Conservation (phyloP, 1,140 invertebrate species). For the Drosophila takahashii region DNA sequence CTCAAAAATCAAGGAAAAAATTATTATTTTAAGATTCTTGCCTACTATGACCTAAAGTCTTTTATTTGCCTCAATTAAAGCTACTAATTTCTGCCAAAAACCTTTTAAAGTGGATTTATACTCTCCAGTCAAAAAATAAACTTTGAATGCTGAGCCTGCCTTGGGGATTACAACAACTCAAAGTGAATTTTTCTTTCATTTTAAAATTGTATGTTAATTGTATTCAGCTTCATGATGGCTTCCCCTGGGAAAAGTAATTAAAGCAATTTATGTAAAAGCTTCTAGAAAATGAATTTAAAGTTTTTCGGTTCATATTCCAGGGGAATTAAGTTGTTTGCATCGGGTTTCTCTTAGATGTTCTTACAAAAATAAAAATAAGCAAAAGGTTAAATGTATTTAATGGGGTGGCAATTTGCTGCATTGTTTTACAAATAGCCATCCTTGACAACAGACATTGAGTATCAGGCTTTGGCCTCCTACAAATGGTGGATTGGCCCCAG, state of each 20-base stretch:
- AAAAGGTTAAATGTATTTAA: slow-evolving; percentile 17
- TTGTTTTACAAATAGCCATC: neutral
- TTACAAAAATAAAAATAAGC: neutral
- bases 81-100: neutral
- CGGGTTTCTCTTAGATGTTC: no score
- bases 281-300: slow-evolving; percentile 8
- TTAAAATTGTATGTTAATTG: slow-evolving; percentile 26
- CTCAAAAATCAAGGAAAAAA: neutral
- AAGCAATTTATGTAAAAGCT: slow-evolving; percentile 12
- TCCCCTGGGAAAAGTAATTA: slow-evolving; percentile 21
- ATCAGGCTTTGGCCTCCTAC: neutral
- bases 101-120: neutral
- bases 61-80: neutral
- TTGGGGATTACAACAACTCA: slow-evolving; percentile 3
- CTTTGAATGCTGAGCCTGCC: neutral
- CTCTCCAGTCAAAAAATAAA: neutral
- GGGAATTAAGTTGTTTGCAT: no score
- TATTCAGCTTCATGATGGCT: slow-evolving; percentile 1
- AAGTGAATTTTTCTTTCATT: slow-evolving; percentile 22
- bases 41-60: no score
- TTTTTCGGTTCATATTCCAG: neutral
- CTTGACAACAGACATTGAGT: neutral
- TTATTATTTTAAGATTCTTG: no score
- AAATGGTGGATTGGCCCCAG: slow-evolving; percentile 24
- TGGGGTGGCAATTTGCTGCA: slow-evolving; percentile 1